Base-by-base conservation (phyloP, 2,797 vertebrate genomes). In the Eulemur coronatus region DNA sequence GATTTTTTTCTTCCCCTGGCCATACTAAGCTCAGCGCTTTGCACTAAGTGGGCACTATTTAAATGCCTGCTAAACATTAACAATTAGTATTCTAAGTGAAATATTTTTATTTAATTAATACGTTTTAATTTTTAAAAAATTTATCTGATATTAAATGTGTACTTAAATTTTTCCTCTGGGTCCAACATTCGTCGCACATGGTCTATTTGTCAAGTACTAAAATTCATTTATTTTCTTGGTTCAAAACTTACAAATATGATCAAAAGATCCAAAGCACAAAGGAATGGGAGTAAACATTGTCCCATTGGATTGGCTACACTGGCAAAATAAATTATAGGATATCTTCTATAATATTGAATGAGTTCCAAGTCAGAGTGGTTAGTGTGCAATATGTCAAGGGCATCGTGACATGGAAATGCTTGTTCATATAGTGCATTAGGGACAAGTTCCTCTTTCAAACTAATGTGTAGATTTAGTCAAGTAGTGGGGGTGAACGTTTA, bases 371-470 rank as follows among this genome's bases (percentile, higher is more conserved):
- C 75, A 65, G 85, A 85, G 89, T 6, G 57, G 94, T 88, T 48
- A 84, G 69, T 78, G 50, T 43, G 33, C 28, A 41, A 5, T 69
- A 63, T 67, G 94, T 87, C 87, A 93, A 84, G 96, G 95, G 93
- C 94, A 97, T 72, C 24, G 65, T 97, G 97, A 97, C 97, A 94
- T n/a, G 96, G 95, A 97, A 97, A 97, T n/a, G 13, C 41, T 85
- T 86, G 30, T 84, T 98, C 96, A 92, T 85, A 76, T 1, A 82
- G 91, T 96, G 87, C 95, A 94, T 90, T 84, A 94, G n/a, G 72
- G 81, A 85, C 80, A 92, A 96, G 84, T 97, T 97, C 94, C 96
- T 89, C 87, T 96, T 96, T 94, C 63, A 69, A 72, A 72, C 65
- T 46, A 85, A 70, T 17, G 24, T 93, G 38, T 78, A 90, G 94